A percentile compares a stretch with the other conserved stretches of the same genome.
Evolutionary conservation across 2,888 invertebrate species (phyloP).

Genomic region (Archips crataeganus): DNA sequence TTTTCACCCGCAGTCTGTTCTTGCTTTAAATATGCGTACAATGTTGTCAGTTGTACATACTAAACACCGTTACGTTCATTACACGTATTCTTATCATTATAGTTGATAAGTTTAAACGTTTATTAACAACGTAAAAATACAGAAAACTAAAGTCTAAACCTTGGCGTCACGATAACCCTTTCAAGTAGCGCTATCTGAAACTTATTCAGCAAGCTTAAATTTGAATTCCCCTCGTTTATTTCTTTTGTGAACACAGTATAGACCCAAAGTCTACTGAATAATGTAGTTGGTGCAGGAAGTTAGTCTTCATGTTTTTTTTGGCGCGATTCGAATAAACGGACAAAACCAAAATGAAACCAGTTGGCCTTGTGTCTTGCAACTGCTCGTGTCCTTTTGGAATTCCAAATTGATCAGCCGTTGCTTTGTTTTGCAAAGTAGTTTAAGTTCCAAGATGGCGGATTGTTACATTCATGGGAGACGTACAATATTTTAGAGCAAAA

Average conservation of each 20-base stretch:
- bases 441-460: conserved; percentile 16
- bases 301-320: conserved; percentile 45
- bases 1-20: conserved; percentile 50
- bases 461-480: background rate
- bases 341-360: conserved; percentile 55
- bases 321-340: conserved; percentile 48
- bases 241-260: conserved; percentile 10
- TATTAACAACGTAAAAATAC: background rate
- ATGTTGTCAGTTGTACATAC: conserved; percentile 8
- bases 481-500: conserved; percentile 5
- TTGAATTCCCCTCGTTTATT: conserved; percentile 14
- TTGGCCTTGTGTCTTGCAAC: conserved; percentile 58
- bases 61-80: conserved; percentile 12
- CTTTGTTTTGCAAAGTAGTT: conserved; percentile 32
- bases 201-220: conserved; percentile 7
- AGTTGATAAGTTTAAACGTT: too few species aligned
- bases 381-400: conserved; percentile 52
- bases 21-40: conserved; percentile 45
- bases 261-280: conserved; percentile 19
- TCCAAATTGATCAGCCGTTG: conserved; percentile 47
- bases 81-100: conserved; percentile 1
- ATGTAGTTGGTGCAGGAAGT: conserved; percentile 38
- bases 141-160: background rate
- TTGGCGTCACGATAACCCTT: background rate
- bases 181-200: background rate